Percentiles rank a stretch among this genome's conserved stretches.
phyloP scores from a whole-genome alignment of 2,888 invertebrate species.

The Octodonta nipae region DNA sequence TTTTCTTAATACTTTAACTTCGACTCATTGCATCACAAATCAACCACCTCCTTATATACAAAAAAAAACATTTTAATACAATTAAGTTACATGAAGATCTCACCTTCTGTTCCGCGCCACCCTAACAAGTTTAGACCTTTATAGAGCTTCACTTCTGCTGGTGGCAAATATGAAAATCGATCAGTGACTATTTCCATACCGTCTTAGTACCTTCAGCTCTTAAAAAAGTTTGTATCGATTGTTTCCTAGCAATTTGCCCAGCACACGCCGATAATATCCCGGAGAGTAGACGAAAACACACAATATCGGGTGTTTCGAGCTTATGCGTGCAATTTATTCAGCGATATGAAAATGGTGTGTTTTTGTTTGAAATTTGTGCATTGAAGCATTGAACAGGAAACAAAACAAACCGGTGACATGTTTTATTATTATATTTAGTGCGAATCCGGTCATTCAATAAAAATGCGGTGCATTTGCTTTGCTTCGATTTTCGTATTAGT shows the following conservation, averaged over 20 bases:
- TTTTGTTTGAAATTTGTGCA: constrained; percentile 19
- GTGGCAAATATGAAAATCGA: too few species aligned
- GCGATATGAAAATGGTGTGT: neutral
- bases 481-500: constrained; percentile 7
- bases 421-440: too few species aligned
- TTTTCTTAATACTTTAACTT: too few species aligned
- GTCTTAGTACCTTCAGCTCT: neutral
- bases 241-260: constrained; percentile 28
- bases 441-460: too few species aligned
- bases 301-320: neutral
- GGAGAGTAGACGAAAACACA: constrained; percentile 6
- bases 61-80: too few species aligned
- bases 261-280: too few species aligned
- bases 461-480: too few species aligned
- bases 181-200: too few species aligned
- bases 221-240: constrained; percentile 27
- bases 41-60: too few species aligned
- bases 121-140: constrained; percentile 7
- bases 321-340: constrained; percentile 2
- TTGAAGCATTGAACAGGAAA: constrained; percentile 21
- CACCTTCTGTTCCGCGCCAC: too few species aligned
- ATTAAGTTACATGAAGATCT: too few species aligned
- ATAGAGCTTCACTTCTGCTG: constrained; percentile 5
- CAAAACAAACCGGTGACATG: constrained; percentile 4
- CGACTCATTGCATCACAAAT: too few species aligned